phyloP scores from a whole-genome alignment of 2,888 invertebrate genomes.

The Chromoteleia sp. region DNA sequence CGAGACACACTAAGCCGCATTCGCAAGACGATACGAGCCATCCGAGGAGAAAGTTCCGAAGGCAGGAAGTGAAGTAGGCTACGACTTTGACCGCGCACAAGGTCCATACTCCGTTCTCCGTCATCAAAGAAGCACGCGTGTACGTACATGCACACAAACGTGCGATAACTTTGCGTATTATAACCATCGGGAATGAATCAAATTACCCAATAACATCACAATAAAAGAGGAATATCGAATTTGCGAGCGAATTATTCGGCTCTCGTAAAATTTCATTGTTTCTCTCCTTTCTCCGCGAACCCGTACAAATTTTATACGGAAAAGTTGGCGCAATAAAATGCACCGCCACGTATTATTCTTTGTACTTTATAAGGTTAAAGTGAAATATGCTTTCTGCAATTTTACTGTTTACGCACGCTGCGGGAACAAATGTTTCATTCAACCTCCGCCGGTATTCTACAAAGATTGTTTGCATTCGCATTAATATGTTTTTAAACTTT shows the following conservation, averaged over 20 bases:
- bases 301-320: conserved; percentile 31
- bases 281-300: conserved; percentile 30
- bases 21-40: conserved; percentile 69
- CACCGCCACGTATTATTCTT: conserved; percentile 24
- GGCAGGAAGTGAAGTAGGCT: conserved; percentile 84
- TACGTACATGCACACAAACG: conserved; percentile 11
- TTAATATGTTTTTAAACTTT: too few species aligned
- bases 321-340: conserved; percentile 31
- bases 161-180: conserved; percentile 20
- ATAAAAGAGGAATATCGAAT: conserved; percentile 41
- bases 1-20: conserved; percentile 72
- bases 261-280: conserved; percentile 43
- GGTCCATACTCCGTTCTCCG: conserved; percentile 80
- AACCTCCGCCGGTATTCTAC: too few species aligned
- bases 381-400: conserved; percentile 43
- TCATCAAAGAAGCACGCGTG: conserved; percentile 67
- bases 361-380: conserved; percentile 37
- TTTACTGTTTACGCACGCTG: conserved; percentile 19
- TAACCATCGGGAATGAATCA: conserved; percentile 32
- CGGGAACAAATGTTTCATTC: conserved; percentile 42
- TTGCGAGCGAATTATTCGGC: conserved; percentile 24
- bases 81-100: conserved; percentile 85
- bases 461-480: too few species aligned
- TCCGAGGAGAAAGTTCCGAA: conserved; percentile 83
- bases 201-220: conserved; percentile 49